A percentile compares a stretch with the other conserved stretches of the same genome.
Evolutionary conservation across 2,888 invertebrate species (phyloP).

Genomic region (Pristionchus maxplancki): DNA sequence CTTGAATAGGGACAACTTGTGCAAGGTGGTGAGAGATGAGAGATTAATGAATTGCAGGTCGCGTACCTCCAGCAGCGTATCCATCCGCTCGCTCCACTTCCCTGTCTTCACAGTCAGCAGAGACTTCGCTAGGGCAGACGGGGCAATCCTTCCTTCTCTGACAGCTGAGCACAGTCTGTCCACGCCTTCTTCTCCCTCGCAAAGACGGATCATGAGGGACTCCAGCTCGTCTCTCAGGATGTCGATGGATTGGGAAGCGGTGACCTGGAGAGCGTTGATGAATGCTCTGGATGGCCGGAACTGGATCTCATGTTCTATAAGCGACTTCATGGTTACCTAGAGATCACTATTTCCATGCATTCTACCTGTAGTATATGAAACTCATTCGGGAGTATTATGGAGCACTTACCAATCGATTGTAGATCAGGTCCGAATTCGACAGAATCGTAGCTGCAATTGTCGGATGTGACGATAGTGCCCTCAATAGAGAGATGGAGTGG

Average conservation of each 20-base stretch:
- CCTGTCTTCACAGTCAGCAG: background rate
- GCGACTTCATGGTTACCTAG: no score
- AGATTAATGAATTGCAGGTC: no score
- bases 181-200: background rate
- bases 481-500: constrained; percentile 41
- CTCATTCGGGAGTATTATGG: background rate
- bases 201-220: constrained; percentile 1
- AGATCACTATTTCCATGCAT: no score
- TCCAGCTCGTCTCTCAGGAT: constrained; percentile 4
- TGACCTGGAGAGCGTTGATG: background rate
- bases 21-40: no score
- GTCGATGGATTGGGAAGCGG: background rate
- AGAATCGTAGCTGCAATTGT: background rate
- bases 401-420: constrained; percentile 8
- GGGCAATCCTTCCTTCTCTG: background rate
- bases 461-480: background rate
- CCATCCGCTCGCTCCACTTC: constrained; percentile 5
- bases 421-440: background rate
- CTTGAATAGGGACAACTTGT: no score
- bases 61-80: constrained; percentile 30
- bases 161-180: background rate
- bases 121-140: background rate
- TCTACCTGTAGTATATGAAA: no score
- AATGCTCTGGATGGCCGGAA: no score
- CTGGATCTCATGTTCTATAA: no score